Base-by-base conservation (phyloP, 2,797 vertebrate species). In the Anas flavirostris region DNA sequence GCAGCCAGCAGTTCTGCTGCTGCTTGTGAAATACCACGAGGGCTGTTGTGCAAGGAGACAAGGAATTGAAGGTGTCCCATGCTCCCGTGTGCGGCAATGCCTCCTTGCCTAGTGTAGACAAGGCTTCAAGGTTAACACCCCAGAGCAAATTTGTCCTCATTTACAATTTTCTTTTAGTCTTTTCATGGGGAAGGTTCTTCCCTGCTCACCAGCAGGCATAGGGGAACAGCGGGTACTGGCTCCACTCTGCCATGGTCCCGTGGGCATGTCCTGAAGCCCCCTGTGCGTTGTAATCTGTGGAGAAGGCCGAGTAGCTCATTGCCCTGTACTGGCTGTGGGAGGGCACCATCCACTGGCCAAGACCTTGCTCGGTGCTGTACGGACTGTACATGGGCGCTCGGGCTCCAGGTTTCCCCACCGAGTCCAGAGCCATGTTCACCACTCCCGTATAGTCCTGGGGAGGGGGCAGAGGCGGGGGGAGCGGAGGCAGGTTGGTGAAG, bases 161-260 rank as follows among this genome's bases (percentile, higher is more conserved):
- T 94, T 96, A 96, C 94, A 95, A 64, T 43, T 73, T 84, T 44
- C 56, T 76, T 48, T 62, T 74, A 88, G 87, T 93, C 68, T 88
- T 92, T 88, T 64, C 67, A 55, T 6, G 31, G 70, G 66, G 70
- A 87, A 90, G 72, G 25, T 25, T 59, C 41, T 46, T 68, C 26
- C 53, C 26, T 2, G 0, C 56, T 99, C 98, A 99, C 99, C 99
- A 99, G 98, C 98, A 99, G 22, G 98, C 98, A 9, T 99, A 99
- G 6, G 99, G 98, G 95, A 99, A 99, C 68, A 99, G 97, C 5
- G 98, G 98, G 96, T 98, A 99, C 93, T 99, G 99, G 97, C 98
- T 99, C 99, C 99, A 99, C 94, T 99, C 99, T 0, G 98, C 95
- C 97, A 99, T 22, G 75, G 98, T 97, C 93, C 98, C 97, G 3